Conservation (phyloP, 2,888 invertebrate species). For the Drosophila mercatorum region DNA sequence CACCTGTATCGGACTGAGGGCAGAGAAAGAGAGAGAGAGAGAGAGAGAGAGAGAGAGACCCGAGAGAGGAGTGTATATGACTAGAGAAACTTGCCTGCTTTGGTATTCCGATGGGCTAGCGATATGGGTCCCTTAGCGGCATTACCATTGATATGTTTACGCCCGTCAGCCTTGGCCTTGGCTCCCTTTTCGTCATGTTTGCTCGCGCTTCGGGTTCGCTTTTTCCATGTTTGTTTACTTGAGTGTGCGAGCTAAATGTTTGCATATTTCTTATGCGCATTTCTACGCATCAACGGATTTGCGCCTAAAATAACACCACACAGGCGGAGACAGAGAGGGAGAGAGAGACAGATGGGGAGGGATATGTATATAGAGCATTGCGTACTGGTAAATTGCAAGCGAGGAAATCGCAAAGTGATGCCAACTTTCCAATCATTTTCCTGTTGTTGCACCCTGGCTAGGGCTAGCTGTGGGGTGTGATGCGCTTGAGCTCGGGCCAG, state of each 20-base stretch:
- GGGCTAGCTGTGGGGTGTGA: too few relatives aligned
- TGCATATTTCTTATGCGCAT: conserved; percentile 67
- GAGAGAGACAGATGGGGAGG: not conserved
- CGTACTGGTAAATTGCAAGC: conserved; percentile 33
- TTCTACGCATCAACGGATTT: conserved; percentile 53
- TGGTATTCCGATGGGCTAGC: conserved; percentile 43
- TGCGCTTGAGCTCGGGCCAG: not conserved
- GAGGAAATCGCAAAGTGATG: conserved; percentile 16
- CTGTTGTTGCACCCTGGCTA: conserved; percentile 17
- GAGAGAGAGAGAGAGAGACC: too few relatives aligned
- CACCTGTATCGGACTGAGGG: conserved; percentile 48
- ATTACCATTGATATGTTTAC: conserved; percentile 72
- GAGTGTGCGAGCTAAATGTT: conserved; percentile 52
- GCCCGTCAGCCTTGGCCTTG: conserved; percentile 20
- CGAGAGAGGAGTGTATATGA: not conserved
- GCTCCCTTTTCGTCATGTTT: conserved; percentile 14
- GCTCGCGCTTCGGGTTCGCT: conserved; percentile 27
- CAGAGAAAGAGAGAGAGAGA: not conserved
- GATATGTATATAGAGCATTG: not conserved
- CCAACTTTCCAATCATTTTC: conserved; percentile 53
- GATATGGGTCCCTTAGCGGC: conserved; percentile 52
- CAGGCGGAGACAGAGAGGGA: not conserved
- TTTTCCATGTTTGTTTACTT: conserved; percentile 20
- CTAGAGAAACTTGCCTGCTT: conserved; percentile 16
- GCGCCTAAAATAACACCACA: conserved; percentile 53